Evolutionary conservation across 2,888 invertebrate genomes (phyloP).

Genomic region (Spilarctia lutea): DNA sequence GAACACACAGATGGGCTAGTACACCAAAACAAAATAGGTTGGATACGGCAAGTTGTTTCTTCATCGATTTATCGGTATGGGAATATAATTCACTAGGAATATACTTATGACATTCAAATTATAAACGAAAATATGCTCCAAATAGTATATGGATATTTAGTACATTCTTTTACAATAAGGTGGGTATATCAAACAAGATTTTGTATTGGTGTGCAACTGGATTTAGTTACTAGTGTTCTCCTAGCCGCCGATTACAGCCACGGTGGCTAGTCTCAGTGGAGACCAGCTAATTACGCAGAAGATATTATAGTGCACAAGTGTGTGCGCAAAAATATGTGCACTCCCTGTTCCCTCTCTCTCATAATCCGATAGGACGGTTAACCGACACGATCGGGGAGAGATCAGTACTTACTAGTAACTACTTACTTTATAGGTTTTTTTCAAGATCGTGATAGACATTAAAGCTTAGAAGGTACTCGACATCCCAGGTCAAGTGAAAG

Average conservation of each 20-base stretch:
- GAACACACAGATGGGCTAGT: conserved; percentile 38
- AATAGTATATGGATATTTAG: not conserved
- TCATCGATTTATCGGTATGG: conserved; percentile 3
- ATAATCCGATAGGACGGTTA: too few relatives aligned
- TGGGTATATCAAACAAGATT: not conserved
- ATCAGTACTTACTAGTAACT: too few relatives aligned
- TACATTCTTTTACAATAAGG: not conserved
- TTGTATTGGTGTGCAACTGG: not conserved
- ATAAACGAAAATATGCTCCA: not conserved
- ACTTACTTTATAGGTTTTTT: not conserved
- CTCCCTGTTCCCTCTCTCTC: too few relatives aligned
- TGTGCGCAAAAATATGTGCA: too few relatives aligned
- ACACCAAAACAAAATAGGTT: conserved; percentile 38
- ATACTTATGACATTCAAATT: not conserved
- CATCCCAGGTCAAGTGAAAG: too few relatives aligned
- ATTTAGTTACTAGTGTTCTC: not conserved
- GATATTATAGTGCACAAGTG: too few relatives aligned
- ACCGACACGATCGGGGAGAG: too few relatives aligned
- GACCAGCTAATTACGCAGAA: too few relatives aligned
- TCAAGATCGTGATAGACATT: not conserved
- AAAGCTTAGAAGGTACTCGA: not conserved
- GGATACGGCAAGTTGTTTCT: conserved; percentile 22
- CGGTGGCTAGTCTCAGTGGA: too few relatives aligned
- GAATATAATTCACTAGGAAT: conserved; percentile 6
- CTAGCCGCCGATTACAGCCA: too few relatives aligned